Conservation (phyloP, 35 echinoderm and acorn worm genomes). For the Apostichopus parvimensis region DNA sequence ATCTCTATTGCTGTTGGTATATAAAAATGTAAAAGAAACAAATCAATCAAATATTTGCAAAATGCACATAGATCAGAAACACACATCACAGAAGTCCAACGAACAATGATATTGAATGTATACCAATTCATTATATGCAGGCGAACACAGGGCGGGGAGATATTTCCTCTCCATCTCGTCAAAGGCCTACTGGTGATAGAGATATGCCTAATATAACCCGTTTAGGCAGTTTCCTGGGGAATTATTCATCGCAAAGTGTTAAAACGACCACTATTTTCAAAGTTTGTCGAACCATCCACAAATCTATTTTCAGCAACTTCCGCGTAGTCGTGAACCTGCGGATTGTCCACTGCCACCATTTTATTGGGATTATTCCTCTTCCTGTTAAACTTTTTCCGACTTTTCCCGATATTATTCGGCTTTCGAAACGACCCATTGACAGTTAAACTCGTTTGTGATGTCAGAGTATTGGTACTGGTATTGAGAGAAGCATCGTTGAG, state of each 20-base stretch:
- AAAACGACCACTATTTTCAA: conserved; percentile 41
- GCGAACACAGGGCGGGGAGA: no score
- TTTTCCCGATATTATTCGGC: neutral
- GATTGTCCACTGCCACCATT: neutral
- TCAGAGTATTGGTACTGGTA: conserved; percentile 13
- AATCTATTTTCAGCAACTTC: conserved; percentile 5
- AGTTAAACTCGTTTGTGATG: conserved; percentile 25
- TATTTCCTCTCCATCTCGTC: no score
- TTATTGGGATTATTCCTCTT: neutral
- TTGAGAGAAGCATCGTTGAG: neutral
- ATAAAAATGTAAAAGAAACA: no score
- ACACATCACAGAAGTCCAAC: no score
- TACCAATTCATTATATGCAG: no score
- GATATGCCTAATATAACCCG: no score
- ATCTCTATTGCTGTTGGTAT: no score
- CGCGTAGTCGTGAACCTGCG: neutral
- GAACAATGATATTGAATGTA: no score
- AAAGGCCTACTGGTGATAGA: no score
- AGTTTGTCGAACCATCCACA: conserved; percentile 17
- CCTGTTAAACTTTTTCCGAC: neutral
- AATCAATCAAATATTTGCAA: no score
- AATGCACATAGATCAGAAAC: no score
- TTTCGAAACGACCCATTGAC: conserved; percentile 25
- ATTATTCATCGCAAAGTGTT: conserved; percentile 22
- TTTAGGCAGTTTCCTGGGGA: no score